Evolutionary conservation across 2,888 invertebrate species (phyloP).

Genomic region (Cryptocephalus primarius): DNA sequence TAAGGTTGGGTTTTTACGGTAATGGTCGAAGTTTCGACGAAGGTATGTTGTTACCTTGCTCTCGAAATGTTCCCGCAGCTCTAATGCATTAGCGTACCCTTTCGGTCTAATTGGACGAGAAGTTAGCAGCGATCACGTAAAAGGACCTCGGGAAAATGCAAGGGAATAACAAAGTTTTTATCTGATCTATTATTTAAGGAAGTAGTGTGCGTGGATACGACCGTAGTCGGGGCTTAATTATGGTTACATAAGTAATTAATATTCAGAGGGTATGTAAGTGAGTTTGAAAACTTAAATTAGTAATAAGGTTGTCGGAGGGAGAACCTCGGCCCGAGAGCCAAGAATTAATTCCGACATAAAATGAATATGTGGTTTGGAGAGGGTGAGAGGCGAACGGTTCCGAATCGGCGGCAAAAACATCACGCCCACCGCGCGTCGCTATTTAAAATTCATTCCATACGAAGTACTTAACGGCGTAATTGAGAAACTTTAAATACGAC

Average conservation of each 20-base stretch:
- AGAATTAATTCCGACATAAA: slow-evolving; percentile 21
- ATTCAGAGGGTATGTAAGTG: slow-evolving; percentile 13
- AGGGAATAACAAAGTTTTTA: slow-evolving; percentile 2
- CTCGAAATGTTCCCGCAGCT: too few relatives aligned
- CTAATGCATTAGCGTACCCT: too few relatives aligned
- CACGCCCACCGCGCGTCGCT: slow-evolving; percentile 5
- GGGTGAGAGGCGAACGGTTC: slow-evolving; percentile 7
- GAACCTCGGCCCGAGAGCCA: slow-evolving; percentile 13
- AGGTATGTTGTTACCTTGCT: too few relatives aligned
- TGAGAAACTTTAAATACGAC: slow-evolving; percentile 25
- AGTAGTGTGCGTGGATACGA: slow-evolving; percentile 1
- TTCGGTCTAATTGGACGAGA: too few relatives aligned
- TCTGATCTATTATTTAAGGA: slow-evolving; percentile 4
- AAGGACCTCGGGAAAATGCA: too few relatives aligned
- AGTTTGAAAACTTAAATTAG: slow-evolving; percentile 21
- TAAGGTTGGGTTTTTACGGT: too few relatives aligned
- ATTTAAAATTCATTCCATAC: slow-evolving; percentile 27
- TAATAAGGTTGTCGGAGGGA: slow-evolving; percentile 12
- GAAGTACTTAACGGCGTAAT: slow-evolving; percentile 26
- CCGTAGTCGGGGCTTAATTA: slow-evolving; percentile 5
- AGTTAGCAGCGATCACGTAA: too few relatives aligned
- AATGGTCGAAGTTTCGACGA: too few relatives aligned
- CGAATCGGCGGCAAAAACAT: background rate
- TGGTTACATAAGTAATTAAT: slow-evolving; percentile 12
- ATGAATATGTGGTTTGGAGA: slow-evolving; percentile 13